Percentiles rank a stretch among this genome's conserved stretches.
These are phyloP conservation scores for Chloroceryle amazona DNA, from an alignment of 2,797 vertebrate species.

Conservation along the genomic window DNA sequence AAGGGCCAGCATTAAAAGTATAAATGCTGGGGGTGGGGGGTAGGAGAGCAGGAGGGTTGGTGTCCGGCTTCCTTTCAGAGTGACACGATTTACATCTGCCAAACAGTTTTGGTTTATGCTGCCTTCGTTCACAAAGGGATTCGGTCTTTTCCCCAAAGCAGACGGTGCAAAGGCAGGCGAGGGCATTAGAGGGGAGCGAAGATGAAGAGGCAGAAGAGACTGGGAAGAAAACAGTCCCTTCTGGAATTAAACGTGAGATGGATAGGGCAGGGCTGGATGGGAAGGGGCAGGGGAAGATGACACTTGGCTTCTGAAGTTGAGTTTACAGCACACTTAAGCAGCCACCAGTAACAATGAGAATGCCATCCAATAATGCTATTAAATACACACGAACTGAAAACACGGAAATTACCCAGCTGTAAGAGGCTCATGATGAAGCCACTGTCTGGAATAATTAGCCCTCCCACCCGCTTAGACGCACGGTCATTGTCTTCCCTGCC, in stretches of 20 bases:
- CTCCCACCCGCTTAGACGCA: slow-evolving; percentile 36
- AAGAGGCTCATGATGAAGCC: slow-evolving; percentile 49
- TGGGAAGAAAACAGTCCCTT: neutral
- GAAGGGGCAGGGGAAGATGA: neutral
- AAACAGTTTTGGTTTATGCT: neutral
- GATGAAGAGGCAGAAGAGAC: neutral
- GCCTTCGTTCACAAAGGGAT: neutral
- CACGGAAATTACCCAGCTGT: slow-evolving; percentile 51
- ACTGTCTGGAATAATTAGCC: slow-evolving; percentile 59
- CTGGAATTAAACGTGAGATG: neutral
- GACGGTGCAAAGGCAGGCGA: neutral
- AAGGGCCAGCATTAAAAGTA: neutral
- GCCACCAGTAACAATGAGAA: neutral
- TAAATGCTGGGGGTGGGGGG: neutral
- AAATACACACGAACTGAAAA: neutral
- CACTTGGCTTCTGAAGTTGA: neutral
- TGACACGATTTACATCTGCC: neutral
- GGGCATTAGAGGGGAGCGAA: neutral
- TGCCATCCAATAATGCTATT: slow-evolving; percentile 21
- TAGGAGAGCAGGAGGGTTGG: neutral
- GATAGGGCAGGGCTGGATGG: neutral
- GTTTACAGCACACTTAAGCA: slow-evolving; percentile 33
- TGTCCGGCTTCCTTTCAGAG: neutral
- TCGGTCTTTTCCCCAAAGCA: neutral
- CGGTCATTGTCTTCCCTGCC: slow-evolving; percentile 35